These are phyloP conservation scores for Chamaea fasciata DNA, from an alignment of 2,113 vertebrate species.

Conservation along the genomic window DNA sequence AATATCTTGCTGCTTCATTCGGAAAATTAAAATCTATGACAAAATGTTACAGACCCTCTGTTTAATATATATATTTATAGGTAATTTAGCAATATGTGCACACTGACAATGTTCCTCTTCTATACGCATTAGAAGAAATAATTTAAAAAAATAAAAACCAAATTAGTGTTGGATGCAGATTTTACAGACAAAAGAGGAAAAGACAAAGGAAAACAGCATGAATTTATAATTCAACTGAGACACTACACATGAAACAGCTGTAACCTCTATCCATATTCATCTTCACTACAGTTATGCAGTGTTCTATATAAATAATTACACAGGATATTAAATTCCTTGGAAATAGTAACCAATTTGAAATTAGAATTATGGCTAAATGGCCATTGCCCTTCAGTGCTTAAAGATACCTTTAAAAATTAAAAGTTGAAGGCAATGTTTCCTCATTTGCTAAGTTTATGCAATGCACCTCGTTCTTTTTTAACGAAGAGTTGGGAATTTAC, in stretches of 20 bases:
- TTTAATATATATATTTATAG: not conserved
- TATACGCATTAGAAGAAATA: not conserved
- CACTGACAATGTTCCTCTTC: not conserved
- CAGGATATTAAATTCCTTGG: not conserved
- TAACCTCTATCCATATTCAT: not conserved
- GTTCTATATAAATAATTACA: not conserved
- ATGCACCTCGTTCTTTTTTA: not conserved
- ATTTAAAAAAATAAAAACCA: not conserved
- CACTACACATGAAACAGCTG: not conserved
- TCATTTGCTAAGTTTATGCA: not conserved
- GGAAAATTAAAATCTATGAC: not conserved
- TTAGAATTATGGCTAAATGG: not conserved
- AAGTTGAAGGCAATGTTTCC: not conserved
- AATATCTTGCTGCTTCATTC: not conserved
- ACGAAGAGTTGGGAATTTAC: not conserved
- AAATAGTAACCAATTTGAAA: not conserved
- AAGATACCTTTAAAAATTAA: not conserved
- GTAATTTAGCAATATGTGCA: not conserved
- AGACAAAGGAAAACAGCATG: not conserved
- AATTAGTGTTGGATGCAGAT: not conserved
- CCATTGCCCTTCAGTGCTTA: not conserved
- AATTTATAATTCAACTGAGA: not conserved
- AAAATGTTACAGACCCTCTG: not conserved
- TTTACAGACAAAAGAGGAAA: not conserved
- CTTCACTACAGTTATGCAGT: not conserved